A percentile compares a stretch with the other conserved stretches of the same genome.
phyloP scores from a whole-genome alignment of 2,797 vertebrate species.

The Monodelphis domestica region DNA sequence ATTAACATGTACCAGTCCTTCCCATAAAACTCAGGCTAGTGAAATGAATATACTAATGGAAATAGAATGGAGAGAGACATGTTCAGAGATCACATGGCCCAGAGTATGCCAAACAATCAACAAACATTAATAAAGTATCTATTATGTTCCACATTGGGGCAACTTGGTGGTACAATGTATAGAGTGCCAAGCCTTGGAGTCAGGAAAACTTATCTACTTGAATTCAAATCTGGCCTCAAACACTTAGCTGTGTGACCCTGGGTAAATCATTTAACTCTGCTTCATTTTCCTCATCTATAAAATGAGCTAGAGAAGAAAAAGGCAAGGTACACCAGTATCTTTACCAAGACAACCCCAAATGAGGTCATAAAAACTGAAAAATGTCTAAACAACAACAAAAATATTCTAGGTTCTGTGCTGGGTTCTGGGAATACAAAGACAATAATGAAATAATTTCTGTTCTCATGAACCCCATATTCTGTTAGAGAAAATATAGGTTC shows the following conservation, averaged over 20 bases:
- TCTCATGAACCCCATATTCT: background rate
- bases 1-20: background rate
- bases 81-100: background rate
- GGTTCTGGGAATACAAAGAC: background rate
- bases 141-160: background rate
- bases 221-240: no score
- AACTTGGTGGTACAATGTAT: no score
- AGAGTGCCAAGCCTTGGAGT: no score
- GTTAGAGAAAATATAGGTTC: background rate
- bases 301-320: no score
- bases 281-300: no score
- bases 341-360: no score
- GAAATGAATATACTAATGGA: background rate
- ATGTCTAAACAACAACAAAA: no score
- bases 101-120: background rate
- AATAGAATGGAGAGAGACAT: background rate
- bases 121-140: background rate
- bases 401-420: background rate
- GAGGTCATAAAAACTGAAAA: no score
- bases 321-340: no score
- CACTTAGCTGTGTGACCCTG: no score
- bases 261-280: no score
- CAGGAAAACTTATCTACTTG: no score
- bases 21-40: background rate
- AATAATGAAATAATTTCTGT: background rate